Conservation (phyloP, 2,113 vertebrate species). For the Anoura caudifer region DNA sequence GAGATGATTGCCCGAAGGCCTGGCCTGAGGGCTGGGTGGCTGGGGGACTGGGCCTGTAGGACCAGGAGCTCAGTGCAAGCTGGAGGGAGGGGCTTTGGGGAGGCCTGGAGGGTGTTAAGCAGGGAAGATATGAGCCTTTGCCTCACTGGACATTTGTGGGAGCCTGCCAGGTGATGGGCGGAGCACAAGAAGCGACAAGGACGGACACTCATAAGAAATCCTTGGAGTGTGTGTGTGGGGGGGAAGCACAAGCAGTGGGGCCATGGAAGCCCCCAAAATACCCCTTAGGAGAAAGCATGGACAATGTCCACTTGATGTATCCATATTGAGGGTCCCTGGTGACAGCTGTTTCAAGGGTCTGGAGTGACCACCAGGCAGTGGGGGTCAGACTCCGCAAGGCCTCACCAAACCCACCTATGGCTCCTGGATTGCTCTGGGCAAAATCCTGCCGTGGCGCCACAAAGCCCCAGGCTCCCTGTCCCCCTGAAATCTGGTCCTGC, state of each 20-base stretch:
- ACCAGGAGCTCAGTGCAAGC: not conserved
- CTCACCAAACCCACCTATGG: not conserved
- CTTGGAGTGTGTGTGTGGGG: not conserved
- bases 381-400: not conserved
- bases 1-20: not conserved
- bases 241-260: not conserved
- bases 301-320: not conserved
- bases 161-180: not conserved
- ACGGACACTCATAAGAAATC: not conserved
- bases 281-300: not conserved
- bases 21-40: not conserved
- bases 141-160: not conserved
- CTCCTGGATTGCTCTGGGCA: rapidly evolving
- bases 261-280: not conserved
- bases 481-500: not conserved
- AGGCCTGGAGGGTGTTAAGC: not conserved
- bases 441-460: not conserved
- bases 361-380: not conserved
- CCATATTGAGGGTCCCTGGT: not conserved
- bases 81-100: not conserved
- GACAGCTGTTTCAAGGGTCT: not conserved
- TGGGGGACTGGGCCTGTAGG: too few species aligned
- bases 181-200: not conserved
- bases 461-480: not conserved
- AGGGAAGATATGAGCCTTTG: not conserved